A percentile compares a stretch with the other conserved stretches of the same genome.
Conservation (phyloP, 2,113 vertebrate genomes). For the Phylloscopus trochilus region DNA sequence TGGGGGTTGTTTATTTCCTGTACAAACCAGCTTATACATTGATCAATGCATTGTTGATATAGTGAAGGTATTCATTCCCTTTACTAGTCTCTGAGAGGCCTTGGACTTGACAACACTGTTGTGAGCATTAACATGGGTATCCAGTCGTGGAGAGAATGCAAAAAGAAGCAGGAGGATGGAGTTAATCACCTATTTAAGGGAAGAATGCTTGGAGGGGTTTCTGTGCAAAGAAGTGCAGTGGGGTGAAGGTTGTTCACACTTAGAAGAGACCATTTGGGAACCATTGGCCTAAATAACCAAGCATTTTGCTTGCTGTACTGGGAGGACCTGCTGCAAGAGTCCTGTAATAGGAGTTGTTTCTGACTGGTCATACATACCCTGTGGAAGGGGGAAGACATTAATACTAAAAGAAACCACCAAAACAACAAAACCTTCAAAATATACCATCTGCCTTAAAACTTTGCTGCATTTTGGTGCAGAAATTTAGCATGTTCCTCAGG, state of each 20-base stretch:
- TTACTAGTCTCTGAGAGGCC: neutral
- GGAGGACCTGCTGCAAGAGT: neutral
- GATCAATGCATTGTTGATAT: slow-evolving; percentile 54
- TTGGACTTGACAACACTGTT: neutral
- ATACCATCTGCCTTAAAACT: neutral
- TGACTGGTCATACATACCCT: neutral
- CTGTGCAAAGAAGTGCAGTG: neutral
- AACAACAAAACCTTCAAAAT: neutral
- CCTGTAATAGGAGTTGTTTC: neutral
- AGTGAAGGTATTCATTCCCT: slow-evolving; percentile 20
- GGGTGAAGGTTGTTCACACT: neutral
- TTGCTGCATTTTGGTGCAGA: neutral
- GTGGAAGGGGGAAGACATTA: neutral
- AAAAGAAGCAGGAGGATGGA: neutral
- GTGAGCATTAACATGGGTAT: neutral
- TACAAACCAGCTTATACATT: slow-evolving; percentile 45
- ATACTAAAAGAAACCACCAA: neutral
- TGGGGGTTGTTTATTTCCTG: slow-evolving; percentile 55
- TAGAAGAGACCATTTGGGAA: neutral
- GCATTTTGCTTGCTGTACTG: neutral
- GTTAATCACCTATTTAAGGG: neutral
- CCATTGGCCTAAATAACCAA: neutral
- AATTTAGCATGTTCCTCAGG: neutral
- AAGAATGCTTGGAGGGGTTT: neutral
- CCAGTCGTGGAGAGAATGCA: neutral